phyloP scores from a whole-genome alignment of 37 sponge, comb jelly and placozoan genomes.

The Halisarca cf. caerulea region DNA sequence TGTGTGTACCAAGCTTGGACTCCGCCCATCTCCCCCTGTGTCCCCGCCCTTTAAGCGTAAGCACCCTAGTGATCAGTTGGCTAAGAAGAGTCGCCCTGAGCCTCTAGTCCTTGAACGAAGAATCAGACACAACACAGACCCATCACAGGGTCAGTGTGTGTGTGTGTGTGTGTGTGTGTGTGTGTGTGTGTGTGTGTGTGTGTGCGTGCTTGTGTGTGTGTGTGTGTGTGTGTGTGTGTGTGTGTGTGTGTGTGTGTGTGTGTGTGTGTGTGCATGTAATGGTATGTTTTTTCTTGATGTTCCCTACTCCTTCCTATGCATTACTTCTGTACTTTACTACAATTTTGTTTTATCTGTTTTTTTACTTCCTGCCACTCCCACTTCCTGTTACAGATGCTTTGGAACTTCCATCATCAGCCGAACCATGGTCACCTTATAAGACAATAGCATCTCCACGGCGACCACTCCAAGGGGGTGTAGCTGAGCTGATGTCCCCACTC shows the following conservation, averaged over 20 bases:
- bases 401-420: background rate
- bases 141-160: constrained; percentile 14
- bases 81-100: background rate
- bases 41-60: constrained; percentile 47
- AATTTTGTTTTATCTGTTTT: background rate
- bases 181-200: background rate
- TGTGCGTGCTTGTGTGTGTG: background rate
- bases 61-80: background rate
- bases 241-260: background rate
- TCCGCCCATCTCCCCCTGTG: constrained; percentile 60
- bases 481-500: constrained; percentile 7
- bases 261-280: background rate
- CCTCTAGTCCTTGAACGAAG: constrained; percentile 16
- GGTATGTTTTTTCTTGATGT: too few species aligned
- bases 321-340: too few species aligned
- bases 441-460: too few species aligned
- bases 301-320: too few species aligned
- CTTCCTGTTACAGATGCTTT: too few species aligned
- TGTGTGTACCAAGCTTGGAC: constrained; percentile 30
- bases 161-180: background rate
- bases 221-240: background rate
- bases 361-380: background rate
- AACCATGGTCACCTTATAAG: background rate
- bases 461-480: too few species aligned
- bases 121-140: constrained; percentile 69